phyloP scores from a whole-genome alignment of 2,888 invertebrate genomes.

The Synergus laeviventris region DNA sequence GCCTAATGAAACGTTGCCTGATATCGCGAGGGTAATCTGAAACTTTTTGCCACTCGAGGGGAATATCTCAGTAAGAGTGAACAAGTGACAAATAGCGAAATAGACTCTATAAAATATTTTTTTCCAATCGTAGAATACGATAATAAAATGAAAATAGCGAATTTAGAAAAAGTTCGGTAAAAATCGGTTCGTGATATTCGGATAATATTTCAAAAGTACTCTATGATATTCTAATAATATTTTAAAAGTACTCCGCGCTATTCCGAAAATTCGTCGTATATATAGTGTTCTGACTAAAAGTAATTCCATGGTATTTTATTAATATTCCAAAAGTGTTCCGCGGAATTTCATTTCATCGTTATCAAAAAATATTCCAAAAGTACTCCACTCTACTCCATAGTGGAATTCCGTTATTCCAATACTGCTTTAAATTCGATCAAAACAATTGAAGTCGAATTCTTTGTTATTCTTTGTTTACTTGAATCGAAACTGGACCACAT shows the following conservation, averaged over 20 bases:
- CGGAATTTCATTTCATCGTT: too few species aligned
- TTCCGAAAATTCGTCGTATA: too few species aligned
- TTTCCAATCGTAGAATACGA: background rate
- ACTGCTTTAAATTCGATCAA: background rate
- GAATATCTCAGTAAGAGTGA: conserved; percentile 4
- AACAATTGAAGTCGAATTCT: background rate
- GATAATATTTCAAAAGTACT: too few species aligned
- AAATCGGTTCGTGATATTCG: background rate
- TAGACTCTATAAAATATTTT: background rate
- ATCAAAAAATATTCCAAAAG: too few species aligned
- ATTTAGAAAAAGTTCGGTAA: background rate
- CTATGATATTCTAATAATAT: too few species aligned
- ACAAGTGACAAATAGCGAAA: conserved; percentile 13
- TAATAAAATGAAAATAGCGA: background rate
- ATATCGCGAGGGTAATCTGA: conserved; percentile 36
- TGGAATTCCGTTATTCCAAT: too few species aligned
- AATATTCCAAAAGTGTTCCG: too few species aligned
- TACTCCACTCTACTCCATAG: too few species aligned
- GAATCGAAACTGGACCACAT: conserved; percentile 1
- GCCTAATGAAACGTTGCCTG: conserved; percentile 27
- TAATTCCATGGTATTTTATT: too few species aligned
- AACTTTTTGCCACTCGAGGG: conserved; percentile 26
- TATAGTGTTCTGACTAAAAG: too few species aligned
- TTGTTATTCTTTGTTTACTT: background rate
- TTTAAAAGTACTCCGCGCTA: too few species aligned